Evolutionary conservation across 2,888 invertebrate species (phyloP).

Genomic region (Camponotus fellah): DNA sequence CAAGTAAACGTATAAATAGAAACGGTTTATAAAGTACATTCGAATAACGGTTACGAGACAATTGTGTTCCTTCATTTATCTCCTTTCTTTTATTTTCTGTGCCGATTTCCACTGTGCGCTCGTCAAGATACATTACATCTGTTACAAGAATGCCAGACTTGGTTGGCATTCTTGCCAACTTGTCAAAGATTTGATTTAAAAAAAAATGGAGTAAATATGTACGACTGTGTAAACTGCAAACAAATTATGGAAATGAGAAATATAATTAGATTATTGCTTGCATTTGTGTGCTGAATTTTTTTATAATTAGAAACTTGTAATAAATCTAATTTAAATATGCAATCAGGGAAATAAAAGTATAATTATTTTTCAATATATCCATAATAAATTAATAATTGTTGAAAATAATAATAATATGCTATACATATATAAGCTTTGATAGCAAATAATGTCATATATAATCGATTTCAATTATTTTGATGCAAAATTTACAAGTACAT

Average conservation of each 20-base stretch:
- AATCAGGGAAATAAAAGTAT: neutral
- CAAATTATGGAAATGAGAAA: too few relatives aligned
- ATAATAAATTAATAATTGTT: neutral
- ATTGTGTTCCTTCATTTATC: slow-evolving; percentile 54
- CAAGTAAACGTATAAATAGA: neutral
- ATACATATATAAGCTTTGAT: too few relatives aligned
- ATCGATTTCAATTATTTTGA: too few relatives aligned
- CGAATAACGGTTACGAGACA: slow-evolving; percentile 72
- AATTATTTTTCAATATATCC: neutral
- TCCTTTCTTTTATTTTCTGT: slow-evolving; percentile 18
- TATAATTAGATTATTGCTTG: neutral
- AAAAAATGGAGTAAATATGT: slow-evolving; percentile 44
- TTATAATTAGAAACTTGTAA: slow-evolving; percentile 2
- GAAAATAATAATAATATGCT: neutral
- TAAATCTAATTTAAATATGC: slow-evolving; percentile 13
- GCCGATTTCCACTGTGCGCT: slow-evolving; percentile 70
- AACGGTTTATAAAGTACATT: slow-evolving; percentile 53
- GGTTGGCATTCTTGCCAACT: slow-evolving; percentile 70
- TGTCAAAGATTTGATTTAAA: slow-evolving; percentile 66
- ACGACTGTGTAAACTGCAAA: neutral
- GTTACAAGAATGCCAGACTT: slow-evolving; percentile 73
- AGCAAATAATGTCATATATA: too few relatives aligned
- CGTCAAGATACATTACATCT: slow-evolving; percentile 69
- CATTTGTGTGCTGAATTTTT: neutral
- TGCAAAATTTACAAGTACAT: neutral